These are phyloP conservation scores for Dysmachus trigonus DNA, from an alignment of 2,888 invertebrate species.

Conservation along the genomic window DNA sequence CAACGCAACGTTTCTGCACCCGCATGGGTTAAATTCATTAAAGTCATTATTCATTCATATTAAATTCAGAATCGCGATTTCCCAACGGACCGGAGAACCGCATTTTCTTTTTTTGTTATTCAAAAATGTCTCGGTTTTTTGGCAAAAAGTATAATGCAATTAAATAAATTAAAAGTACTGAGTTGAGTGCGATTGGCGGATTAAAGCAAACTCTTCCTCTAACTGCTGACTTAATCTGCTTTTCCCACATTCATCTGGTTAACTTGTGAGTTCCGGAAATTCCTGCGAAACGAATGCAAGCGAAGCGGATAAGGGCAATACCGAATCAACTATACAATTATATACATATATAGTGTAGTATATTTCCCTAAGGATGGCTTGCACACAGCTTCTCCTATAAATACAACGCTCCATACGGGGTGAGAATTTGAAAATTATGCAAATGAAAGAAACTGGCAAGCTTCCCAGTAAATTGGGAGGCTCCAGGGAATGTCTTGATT, in stretches of 20 bases:
- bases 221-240: not conserved
- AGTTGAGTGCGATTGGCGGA: not conserved
- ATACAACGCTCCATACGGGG: not conserved
- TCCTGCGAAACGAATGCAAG: not conserved
- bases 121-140: not conserved
- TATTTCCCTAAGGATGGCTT: not conserved
- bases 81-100: not conserved
- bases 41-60: not conserved
- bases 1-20: not conserved
- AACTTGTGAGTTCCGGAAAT: not conserved
- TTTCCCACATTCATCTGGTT: not conserved
- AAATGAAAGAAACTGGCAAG: not conserved
- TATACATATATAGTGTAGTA: not conserved
- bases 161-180: not conserved
- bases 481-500: not conserved
- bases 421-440: constrained; percentile 14
- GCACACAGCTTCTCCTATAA: not conserved
- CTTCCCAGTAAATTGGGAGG: not conserved
- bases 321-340: not conserved
- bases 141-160: not conserved
- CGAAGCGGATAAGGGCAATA: not conserved
- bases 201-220: not conserved
- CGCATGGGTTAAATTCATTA: not conserved
- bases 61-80: not conserved
- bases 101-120: not conserved